Percentiles rank a stretch among this genome's conserved stretches.
phyloP scores from a whole-genome alignment of 2,113 vertebrate species.

The Circaetus cinerascens region DNA sequence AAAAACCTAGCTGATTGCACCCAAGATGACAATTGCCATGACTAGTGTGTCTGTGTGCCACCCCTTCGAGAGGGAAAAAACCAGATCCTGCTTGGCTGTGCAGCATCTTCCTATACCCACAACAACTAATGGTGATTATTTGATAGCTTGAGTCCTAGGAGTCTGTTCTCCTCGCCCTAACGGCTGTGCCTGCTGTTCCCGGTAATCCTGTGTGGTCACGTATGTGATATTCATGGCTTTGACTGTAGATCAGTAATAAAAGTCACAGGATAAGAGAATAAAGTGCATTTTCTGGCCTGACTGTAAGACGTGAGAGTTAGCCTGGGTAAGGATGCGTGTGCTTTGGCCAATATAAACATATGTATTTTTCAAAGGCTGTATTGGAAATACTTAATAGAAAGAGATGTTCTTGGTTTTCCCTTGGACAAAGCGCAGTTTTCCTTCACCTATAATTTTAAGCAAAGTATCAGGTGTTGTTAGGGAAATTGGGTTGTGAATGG shows the following conservation, averaged over 20 bases:
- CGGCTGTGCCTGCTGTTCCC: background rate
- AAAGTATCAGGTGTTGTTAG: background rate
- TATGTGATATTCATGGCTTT: background rate
- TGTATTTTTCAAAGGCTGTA: background rate
- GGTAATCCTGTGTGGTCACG: background rate
- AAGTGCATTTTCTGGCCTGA: background rate
- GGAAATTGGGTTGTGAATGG: background rate
- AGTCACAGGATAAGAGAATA: background rate
- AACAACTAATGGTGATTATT: background rate
- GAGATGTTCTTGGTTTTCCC: background rate
- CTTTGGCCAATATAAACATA: background rate
- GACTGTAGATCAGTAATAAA: background rate
- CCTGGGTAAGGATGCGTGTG: background rate
- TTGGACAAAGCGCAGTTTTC: background rate
- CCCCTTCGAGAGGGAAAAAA: background rate
- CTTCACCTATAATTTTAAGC: background rate
- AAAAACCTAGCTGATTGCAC: slow-evolving; percentile 36
- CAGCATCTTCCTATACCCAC: background rate
- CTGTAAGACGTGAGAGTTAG: background rate
- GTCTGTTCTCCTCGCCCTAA: background rate
- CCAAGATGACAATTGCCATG: slow-evolving; percentile 28
- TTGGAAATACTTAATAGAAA: background rate
- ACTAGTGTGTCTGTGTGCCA: background rate
- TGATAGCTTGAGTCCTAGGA: background rate
- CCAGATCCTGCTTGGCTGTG: background rate